Evolutionary conservation across 1,140 invertebrate species (phyloP), one percentile per base, ranked within the genome.

Genomic region (Colletes latitarsis): DNA sequence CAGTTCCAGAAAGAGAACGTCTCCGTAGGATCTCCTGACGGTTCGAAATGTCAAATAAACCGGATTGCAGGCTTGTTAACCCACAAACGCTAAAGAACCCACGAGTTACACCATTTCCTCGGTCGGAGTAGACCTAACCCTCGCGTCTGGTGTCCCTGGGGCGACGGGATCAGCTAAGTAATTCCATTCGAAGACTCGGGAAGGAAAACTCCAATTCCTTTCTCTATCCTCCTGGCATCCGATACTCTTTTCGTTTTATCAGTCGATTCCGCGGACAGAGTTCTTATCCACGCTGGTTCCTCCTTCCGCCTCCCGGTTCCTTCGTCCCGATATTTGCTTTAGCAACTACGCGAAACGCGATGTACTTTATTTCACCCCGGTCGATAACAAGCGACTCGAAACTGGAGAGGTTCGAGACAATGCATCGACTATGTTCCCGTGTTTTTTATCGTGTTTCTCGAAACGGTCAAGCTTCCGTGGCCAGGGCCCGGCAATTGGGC

Each of bases 141-240:
- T 78, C 53, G 49, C 64, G 67, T 67, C 72, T 68, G 53, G 17
- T 30, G 39, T 43, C 76, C 81, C 81, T 81, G 53, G 77, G 69
- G 81, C 84, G 53, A 85, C 43, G 63, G 30, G 80, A 82, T 72
- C 68, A 85, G 72, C 74, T 79, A 86, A 86, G 77, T 86, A 86
- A 86, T 86, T 86, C 68, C 84, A 86, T 86, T 83, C 76, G 84
- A 85, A 75, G 76, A 82, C 46, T 82, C 79, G 66, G 46, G 75
- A 46, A 84, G 70, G 74, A 68, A 80, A 66, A 57, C 39, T 62
- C 17, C 43, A 21, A 2, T 67, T 58, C 55, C 19, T 46, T 69
- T 43, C 21, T 15, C 19, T 46, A 10, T 49, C 41, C 41, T 14
- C 43, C 41, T 43, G 41, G 15, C 6, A 66, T n/a, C 8, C 63